Evolutionary conservation across 2,797 vertebrate genomes (phyloP).

Genomic region (Buphagus erythrorhynchus): DNA sequence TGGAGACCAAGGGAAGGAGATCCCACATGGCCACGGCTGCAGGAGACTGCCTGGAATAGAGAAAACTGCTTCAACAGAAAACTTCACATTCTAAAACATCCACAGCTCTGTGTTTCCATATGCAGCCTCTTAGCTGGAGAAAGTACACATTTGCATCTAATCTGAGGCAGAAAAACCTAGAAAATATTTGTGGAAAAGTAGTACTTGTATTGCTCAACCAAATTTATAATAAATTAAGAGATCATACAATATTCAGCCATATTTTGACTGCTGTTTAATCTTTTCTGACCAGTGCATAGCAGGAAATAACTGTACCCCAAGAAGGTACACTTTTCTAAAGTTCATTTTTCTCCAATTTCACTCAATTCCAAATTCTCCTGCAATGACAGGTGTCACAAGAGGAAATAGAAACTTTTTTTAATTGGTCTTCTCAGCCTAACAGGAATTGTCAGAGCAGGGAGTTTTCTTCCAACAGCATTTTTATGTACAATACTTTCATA

Average conservation of each 20-base stretch:
- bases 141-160: background rate
- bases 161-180: background rate
- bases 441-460: background rate
- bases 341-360: background rate
- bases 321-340: background rate
- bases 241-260: background rate
- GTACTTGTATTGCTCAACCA: background rate
- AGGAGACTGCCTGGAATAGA: background rate
- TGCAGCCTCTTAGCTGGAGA: background rate
- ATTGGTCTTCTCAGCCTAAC: background rate
- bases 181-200: background rate
- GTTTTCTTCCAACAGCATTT: conserved; percentile 22
- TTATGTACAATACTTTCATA: background rate
- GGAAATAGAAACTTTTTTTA: background rate
- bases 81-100: background rate
- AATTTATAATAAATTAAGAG: background rate
- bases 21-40: accelerated
- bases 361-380: background rate
- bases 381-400: background rate
- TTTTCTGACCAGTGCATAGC: background rate
- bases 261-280: background rate
- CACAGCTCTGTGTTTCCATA: background rate
- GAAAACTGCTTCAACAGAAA: background rate
- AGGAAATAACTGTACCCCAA: background rate
- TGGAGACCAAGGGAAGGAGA: background rate